Base-by-base conservation (phyloP, 2,888 invertebrate genomes). In the Piscicola geometra region DNA sequence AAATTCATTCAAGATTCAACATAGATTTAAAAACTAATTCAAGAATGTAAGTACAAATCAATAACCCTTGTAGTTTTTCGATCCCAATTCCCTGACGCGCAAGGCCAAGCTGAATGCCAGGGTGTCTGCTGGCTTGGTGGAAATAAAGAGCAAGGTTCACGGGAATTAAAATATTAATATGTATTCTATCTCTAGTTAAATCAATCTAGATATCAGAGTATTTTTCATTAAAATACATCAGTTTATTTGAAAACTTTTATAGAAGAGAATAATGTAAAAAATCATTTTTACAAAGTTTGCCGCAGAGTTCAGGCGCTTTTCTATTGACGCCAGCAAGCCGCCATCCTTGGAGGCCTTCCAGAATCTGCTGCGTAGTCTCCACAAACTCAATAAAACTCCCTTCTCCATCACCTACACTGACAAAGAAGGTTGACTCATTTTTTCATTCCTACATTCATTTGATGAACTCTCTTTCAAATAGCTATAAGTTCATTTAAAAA, bases 301-400 rank as follows among this genome's bases (percentile, higher is more conserved):
- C 88, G 97, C 98, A 0, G 99, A 99, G 86, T 97, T 97, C 86
- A 90, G 98, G 81, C 89, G 99, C 80, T 98, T 98, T 88, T 92
- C 93, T 28, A 89, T 98, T 71, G 91, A 90, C 82, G 89, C 91
- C 71, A 89, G 91, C 71, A 89, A 90, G 77, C 90, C 91, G 81
- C 89, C 90, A 81, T 89, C 90, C 30, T 97, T 94, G 85, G 94
- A 94, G 78, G 92, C 92, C 82, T 98, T 99, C 85, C 89, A 90
- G 80, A 89, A 88, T 1, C 87, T 93, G 30, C 88, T 98, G 81
- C 92, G 93, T 86, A 89, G 90, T 81, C 88, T 97, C 71, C 95
- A 98, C 85, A 89, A 90, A 80, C 89, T 97, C 71, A 89, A 90
- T 78, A 92, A 92, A 83, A 97, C 98, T 88, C 89, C 94, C 76